Percentiles rank a stretch among this genome's conserved stretches.
Conservation (phyloP, 1,140 invertebrate genomes). For the Euura lappo region DNA sequence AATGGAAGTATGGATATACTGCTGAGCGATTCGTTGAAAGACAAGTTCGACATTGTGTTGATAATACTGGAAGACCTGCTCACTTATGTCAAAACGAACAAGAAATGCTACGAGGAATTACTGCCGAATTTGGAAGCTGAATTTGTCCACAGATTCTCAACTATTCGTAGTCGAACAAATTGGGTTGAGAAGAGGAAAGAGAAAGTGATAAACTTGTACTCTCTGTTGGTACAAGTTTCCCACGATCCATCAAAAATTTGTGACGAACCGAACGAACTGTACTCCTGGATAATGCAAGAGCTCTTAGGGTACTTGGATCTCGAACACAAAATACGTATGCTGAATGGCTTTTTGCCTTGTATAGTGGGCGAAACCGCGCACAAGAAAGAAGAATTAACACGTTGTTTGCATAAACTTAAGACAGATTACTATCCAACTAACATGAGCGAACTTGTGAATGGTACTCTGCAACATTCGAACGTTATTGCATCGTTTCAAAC, state of each 20-base stretch:
- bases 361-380: slow-evolving; percentile 32
- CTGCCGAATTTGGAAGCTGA: slow-evolving; percentile 30
- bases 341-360: slow-evolving; percentile 48
- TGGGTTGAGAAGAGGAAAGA: slow-evolving; percentile 34
- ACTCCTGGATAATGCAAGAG: slow-evolving; percentile 45
- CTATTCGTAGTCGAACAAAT: slow-evolving; percentile 29
- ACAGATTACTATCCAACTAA: slow-evolving; percentile 8
- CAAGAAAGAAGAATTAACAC: slow-evolving; percentile 30
- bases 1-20: slow-evolving; percentile 37
- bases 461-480: slow-evolving; percentile 31
- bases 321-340: slow-evolving; percentile 39
- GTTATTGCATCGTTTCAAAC: slow-evolving; percentile 41
- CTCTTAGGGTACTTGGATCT: slow-evolving; percentile 28
- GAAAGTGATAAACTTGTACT: slow-evolving; percentile 47
- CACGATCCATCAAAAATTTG: slow-evolving; percentile 34
- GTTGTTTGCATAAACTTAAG: slow-evolving; percentile 30
- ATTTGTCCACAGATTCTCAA: slow-evolving; percentile 36
- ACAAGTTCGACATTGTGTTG: slow-evolving; percentile 32
- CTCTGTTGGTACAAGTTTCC: slow-evolving; percentile 37
- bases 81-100: slow-evolving; percentile 34
- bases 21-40: slow-evolving; percentile 24
- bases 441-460: slow-evolving; percentile 15
- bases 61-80: slow-evolving; percentile 42
- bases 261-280: slow-evolving; percentile 25
- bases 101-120: slow-evolving; percentile 15